Evolutionary conservation across 2,888 invertebrate genomes (phyloP).

Genomic region (Ennomos erosarius): DNA sequence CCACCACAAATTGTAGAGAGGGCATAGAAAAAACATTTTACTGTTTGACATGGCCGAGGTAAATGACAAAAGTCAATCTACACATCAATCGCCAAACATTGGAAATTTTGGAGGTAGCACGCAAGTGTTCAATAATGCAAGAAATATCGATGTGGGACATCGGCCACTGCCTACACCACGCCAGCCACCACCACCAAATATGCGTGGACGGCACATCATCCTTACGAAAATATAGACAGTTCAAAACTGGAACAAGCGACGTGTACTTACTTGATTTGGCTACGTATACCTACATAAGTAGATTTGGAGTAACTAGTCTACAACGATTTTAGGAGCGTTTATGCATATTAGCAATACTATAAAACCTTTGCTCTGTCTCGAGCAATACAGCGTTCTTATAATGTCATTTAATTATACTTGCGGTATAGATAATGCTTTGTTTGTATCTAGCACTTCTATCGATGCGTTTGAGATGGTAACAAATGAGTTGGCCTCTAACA

Average conservation of each 20-base stretch:
- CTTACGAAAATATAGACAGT: slow-evolving; percentile 32
- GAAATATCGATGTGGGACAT: slow-evolving; percentile 84
- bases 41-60: slow-evolving; percentile 81
- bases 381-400: too few species aligned
- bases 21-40: slow-evolving; percentile 80
- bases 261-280: too few species aligned
- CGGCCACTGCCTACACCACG: slow-evolving; percentile 47
- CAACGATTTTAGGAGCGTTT: too few species aligned
- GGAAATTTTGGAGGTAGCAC: slow-evolving; percentile 82
- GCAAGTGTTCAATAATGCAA: slow-evolving; percentile 83
- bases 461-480: too few species aligned
- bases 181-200: slow-evolving; percentile 49
- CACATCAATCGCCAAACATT: slow-evolving; percentile 85
- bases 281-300: too few species aligned
- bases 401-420: too few species aligned
- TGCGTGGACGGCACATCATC: slow-evolving; percentile 65
- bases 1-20: slow-evolving; percentile 74
- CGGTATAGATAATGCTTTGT: too few species aligned
- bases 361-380: too few species aligned
- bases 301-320: too few species aligned
- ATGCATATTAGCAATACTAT: too few species aligned
- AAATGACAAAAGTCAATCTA: slow-evolving; percentile 86
- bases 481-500: too few species aligned
- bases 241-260: slow-evolving; percentile 20
- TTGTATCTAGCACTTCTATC: too few species aligned